These are phyloP conservation scores for Macrotus californicus DNA, from an alignment of 2,113 vertebrate species.

Conservation along the genomic window DNA sequence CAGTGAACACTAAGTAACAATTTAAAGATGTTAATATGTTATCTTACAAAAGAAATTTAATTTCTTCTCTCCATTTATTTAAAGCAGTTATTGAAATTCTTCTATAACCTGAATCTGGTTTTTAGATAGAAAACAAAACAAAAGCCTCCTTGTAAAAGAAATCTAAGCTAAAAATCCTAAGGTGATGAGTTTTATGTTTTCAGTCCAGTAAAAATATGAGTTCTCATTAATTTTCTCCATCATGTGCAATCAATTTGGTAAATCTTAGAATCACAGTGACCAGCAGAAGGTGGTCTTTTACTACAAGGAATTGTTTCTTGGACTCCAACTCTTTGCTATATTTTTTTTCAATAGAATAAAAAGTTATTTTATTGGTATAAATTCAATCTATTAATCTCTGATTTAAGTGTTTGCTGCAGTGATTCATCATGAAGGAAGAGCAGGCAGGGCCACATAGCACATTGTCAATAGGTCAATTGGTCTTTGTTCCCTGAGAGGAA, in stretches of 20 bases:
- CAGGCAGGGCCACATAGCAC: not conserved
- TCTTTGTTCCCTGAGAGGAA: not conserved
- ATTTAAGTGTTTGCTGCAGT: not conserved
- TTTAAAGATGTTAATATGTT: conserved; percentile 42
- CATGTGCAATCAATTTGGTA: not conserved
- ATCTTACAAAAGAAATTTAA: not conserved
- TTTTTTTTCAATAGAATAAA: not conserved
- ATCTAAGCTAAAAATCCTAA: not conserved
- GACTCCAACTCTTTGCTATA: not conserved
- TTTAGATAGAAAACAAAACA: not conserved
- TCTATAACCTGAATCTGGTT: not conserved
- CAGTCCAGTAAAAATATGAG: not conserved
- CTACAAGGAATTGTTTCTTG: not conserved
- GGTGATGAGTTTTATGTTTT: not conserved
- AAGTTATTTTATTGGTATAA: not conserved
- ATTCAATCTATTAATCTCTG: not conserved
- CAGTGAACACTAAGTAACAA: not conserved
- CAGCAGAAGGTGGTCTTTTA: not conserved
- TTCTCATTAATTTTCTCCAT: not conserved
- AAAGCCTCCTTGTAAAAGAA: not conserved
- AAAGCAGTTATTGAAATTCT: not conserved
- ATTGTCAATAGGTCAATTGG: not conserved
- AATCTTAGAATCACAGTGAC: not conserved
- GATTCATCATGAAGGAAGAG: not conserved
- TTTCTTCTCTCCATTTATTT: not conserved